These are phyloP conservation scores for Heliconius erato DNA, from an alignment of 2,888 invertebrate species.

Conservation along the genomic window DNA sequence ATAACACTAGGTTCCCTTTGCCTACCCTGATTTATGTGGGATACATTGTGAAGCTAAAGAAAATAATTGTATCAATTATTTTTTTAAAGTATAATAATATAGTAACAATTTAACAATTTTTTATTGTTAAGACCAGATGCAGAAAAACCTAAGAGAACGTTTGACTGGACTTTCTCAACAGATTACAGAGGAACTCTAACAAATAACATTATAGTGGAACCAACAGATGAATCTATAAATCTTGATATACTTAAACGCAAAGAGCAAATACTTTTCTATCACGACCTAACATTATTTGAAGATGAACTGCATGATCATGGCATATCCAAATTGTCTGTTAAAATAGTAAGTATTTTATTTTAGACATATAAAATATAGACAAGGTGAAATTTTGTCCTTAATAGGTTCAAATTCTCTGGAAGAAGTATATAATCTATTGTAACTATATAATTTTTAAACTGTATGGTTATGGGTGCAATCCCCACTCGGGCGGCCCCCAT, in stretches of 20 bases:
- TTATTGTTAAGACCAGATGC: constrained; percentile 88
- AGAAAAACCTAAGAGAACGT: constrained; percentile 93
- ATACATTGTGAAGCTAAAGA: no score
- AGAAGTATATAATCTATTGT: no score
- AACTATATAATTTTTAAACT: no score
- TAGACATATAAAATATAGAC: not conserved
- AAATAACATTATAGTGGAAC: constrained; percentile 85
- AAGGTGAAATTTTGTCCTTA: no score
- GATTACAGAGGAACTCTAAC: constrained; percentile 94
- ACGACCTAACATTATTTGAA: constrained; percentile 97
- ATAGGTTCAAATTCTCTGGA: no score
- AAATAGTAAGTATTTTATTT: constrained; percentile 91
- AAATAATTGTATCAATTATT: no score
- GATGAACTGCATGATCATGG: constrained; percentile 99
- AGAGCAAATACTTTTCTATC: constrained; percentile 97
- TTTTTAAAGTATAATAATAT: not conserved
- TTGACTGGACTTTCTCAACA: constrained; percentile 99
- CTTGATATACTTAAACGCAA: constrained; percentile 94
- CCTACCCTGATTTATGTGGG: no score
- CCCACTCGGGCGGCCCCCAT: no score
- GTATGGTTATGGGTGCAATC: no score
- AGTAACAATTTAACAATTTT: constrained; percentile 16
- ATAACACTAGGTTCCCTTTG: no score
- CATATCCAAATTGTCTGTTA: constrained; percentile 94
- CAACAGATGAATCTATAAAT: constrained; percentile 92